Conservation (phyloP, 1,140 invertebrate genomes). For the Mylabris phalerata region DNA sequence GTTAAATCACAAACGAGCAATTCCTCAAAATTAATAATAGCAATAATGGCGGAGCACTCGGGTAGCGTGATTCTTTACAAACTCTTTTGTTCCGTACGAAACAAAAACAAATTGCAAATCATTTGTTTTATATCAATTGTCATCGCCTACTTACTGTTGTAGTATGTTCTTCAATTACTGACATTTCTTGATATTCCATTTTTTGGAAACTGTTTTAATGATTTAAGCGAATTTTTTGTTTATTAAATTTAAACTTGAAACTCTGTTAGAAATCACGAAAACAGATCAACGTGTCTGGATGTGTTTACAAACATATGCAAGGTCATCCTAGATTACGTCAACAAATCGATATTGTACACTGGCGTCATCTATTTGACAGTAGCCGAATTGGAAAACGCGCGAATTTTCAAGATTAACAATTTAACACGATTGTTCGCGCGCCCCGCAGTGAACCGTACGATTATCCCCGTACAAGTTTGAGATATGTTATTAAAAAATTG, state of each 20-base stretch:
- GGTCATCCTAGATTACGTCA: slow-evolving; percentile 25
- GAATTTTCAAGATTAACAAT: no score
- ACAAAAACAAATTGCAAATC: not conserved
- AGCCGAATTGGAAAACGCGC: no score
- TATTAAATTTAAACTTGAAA: not conserved
- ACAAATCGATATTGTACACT: slow-evolving; percentile 1
- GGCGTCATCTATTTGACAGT: not conserved
- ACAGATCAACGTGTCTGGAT: slow-evolving; percentile 24
- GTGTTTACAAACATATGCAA: slow-evolving; percentile 29
- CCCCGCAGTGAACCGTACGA: no score
- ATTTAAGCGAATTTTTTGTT: not conserved
- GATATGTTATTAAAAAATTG: no score
- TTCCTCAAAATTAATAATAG: not conserved
- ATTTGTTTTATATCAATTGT: slow-evolving; percentile 11
- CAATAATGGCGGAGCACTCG: not conserved
- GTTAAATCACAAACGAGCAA: slow-evolving; percentile 7
- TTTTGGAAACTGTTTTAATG: not conserved
- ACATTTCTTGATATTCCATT: slow-evolving; percentile 40
- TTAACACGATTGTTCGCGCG: no score
- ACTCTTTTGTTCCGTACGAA: not conserved
- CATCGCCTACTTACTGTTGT: slow-evolving; percentile 32
- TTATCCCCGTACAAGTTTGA: no score
- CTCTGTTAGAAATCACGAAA: not conserved
- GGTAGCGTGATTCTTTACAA: not conserved
- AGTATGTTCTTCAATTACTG: slow-evolving; percentile 37